These are phyloP conservation scores for Xanthia icteritia DNA, from an alignment of 2,888 invertebrate species.

Conservation along the genomic window DNA sequence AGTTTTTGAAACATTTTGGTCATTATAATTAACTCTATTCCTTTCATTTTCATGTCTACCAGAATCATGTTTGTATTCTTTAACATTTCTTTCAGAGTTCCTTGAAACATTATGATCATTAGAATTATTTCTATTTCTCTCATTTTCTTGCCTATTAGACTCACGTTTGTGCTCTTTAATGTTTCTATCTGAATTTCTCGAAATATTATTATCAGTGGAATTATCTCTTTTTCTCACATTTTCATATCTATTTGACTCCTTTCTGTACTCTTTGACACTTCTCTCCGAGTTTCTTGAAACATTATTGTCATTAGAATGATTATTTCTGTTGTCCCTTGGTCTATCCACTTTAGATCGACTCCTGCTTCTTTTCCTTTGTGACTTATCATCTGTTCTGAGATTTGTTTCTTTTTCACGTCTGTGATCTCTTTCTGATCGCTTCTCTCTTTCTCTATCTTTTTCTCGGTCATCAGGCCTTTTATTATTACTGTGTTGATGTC, in stretches of 20 bases:
- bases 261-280: constrained; percentile 41
- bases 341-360: constrained; percentile 58
- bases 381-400: constrained; percentile 72
- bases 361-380: constrained; percentile 78
- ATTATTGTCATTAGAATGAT: constrained; percentile 45
- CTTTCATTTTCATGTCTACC: constrained; percentile 49
- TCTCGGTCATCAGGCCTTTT: constrained; percentile 73
- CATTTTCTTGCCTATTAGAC: constrained; percentile 45
- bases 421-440: constrained; percentile 54
- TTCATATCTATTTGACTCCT: constrained; percentile 41
- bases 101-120: constrained; percentile 48
- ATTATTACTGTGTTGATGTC: constrained; percentile 68
- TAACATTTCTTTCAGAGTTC: constrained; percentile 44
- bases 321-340: constrained; percentile 55
- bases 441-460: constrained; percentile 64
- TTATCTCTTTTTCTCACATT: constrained; percentile 39
- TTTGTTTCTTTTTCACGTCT: constrained; percentile 46
- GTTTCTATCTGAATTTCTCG: constrained; percentile 43
- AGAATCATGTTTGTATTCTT: constrained; percentile 41
- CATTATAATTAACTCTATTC: constrained; percentile 30
- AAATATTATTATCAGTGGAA: constrained; percentile 35
- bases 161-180: constrained; percentile 43
- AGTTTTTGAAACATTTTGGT: constrained; percentile 49
- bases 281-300: constrained; percentile 46
- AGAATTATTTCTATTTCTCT: constrained; percentile 44